phyloP scores from a whole-genome alignment of 2,797 vertebrate genomes.

The Hylomyscus alleni region DNA sequence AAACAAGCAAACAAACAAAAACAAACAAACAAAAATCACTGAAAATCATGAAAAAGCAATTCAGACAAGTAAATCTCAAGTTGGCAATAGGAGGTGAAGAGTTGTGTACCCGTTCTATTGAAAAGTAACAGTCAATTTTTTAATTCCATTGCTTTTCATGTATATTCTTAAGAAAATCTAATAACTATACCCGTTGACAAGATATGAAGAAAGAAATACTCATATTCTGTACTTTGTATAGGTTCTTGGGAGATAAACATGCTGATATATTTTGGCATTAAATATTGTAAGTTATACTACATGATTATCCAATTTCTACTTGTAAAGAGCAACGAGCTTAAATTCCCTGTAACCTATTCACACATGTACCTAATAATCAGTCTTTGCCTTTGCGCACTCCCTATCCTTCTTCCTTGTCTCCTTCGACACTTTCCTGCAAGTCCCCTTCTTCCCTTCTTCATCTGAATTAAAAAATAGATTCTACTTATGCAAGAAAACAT shows the following conservation, averaged over 20 bases:
- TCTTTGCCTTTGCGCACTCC: no score
- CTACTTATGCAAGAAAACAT: not conserved
- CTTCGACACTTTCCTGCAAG: no score
- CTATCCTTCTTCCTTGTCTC: not conserved
- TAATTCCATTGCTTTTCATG: conserved; percentile 44
- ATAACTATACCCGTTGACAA: conserved; percentile 9
- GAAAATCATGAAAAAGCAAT: not conserved
- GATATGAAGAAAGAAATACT: not conserved
- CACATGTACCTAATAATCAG: no score
- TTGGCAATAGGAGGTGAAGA: not conserved
- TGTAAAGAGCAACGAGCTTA: not conserved
- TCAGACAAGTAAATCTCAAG: conserved; percentile 18
- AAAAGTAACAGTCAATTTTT: conserved; percentile 5
- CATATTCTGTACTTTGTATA: not conserved
- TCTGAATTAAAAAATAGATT: not conserved
- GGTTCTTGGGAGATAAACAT: conserved; percentile 13
- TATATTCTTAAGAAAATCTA: not conserved
- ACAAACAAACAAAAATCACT: not conserved
- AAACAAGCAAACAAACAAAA: no score
- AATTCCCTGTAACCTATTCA: not conserved
- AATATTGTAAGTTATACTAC: not conserved
- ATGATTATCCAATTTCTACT: conserved; percentile 26
- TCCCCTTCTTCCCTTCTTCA: not conserved
- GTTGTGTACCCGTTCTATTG: not conserved
- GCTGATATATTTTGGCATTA: not conserved